These are phyloP conservation scores for Noctua pronuba DNA, from an alignment of 2,888 invertebrate genomes.

Conservation along the genomic window DNA sequence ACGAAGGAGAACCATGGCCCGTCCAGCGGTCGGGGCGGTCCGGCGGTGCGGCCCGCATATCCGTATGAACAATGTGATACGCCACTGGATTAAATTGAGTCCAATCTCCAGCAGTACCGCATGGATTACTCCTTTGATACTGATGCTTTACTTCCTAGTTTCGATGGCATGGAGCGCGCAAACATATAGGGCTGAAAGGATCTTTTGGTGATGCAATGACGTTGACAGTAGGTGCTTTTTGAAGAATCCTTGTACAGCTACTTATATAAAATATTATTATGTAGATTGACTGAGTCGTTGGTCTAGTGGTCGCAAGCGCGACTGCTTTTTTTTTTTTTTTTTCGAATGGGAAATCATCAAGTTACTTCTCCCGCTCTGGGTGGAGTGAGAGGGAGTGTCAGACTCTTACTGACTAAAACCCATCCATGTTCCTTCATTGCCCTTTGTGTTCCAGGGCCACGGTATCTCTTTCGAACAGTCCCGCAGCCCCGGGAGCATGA, in stretches of 20 bases:
- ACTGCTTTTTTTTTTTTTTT: no score
- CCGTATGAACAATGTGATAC: conserved; percentile 55
- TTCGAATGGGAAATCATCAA: no score
- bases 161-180: not conserved
- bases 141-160: conserved; percentile 4
- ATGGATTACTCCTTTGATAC: conserved; percentile 21
- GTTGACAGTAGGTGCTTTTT: not conserved
- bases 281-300: no score
- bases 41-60: conserved; percentile 48
- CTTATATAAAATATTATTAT: not conserved
- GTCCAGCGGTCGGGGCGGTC: conserved; percentile 7
- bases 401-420: no score
- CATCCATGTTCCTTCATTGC: no score
- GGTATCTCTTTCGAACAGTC: no score
- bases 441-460: no score
- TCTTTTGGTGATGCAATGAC: not conserved
- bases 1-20: conserved; percentile 11
- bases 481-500: no score
- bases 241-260: not conserved
- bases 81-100: conserved; percentile 55
- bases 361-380: no score
- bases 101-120: conserved; percentile 43
- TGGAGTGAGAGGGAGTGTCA: no score
- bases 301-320: no score
- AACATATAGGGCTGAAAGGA: not conserved